These are phyloP conservation scores for Scaptomyza parva DNA, from an alignment of 2,888 invertebrate species.

Conservation along the genomic window DNA sequence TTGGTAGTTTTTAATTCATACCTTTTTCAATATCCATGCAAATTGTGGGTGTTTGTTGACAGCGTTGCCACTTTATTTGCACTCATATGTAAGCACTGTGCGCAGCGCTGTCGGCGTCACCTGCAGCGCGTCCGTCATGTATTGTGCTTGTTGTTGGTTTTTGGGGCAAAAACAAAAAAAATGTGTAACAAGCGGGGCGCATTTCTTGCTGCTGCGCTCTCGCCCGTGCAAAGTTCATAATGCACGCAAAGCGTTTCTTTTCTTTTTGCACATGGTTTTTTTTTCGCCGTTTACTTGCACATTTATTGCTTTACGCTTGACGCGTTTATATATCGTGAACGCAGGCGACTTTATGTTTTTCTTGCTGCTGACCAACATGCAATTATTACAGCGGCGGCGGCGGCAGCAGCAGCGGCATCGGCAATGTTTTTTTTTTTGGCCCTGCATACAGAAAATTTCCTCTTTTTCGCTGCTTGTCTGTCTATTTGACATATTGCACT, in stretches of 20 bases:
- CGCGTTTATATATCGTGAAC: slow-evolving; percentile 60
- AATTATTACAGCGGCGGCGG: slow-evolving; percentile 22
- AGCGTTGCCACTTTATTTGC: slow-evolving; percentile 27
- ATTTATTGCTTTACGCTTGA: slow-evolving; percentile 80
- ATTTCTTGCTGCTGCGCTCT: slow-evolving; percentile 61
- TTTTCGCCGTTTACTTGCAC: slow-evolving; percentile 61
- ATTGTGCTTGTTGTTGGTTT: slow-evolving; percentile 10
- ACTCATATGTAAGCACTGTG: slow-evolving; percentile 48
- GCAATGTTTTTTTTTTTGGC: slow-evolving; percentile 31
- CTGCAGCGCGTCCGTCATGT: slow-evolving; percentile 37
- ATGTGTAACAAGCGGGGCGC: slow-evolving; percentile 57
- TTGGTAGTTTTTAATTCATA: neutral
- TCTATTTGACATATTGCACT: slow-evolving; percentile 78
- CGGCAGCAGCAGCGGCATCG: neutral
- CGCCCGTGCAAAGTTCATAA: slow-evolving; percentile 76
- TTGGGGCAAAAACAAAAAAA: slow-evolving; percentile 38
- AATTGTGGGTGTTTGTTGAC: slow-evolving; percentile 1
- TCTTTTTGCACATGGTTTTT: slow-evolving; percentile 13
- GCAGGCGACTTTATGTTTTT: slow-evolving; percentile 43
- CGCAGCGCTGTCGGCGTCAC: slow-evolving; percentile 31
- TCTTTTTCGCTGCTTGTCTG: slow-evolving; percentile 45
- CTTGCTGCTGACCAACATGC: slow-evolving; percentile 61
- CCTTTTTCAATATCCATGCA: neutral
- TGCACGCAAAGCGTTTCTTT: slow-evolving; percentile 66
- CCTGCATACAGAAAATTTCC: slow-evolving; percentile 58